A percentile compares a stretch with the other conserved stretches of the same genome.
Evolutionary conservation across 1,140 invertebrate species (phyloP).

Genomic region (Microplitis mediator): DNA sequence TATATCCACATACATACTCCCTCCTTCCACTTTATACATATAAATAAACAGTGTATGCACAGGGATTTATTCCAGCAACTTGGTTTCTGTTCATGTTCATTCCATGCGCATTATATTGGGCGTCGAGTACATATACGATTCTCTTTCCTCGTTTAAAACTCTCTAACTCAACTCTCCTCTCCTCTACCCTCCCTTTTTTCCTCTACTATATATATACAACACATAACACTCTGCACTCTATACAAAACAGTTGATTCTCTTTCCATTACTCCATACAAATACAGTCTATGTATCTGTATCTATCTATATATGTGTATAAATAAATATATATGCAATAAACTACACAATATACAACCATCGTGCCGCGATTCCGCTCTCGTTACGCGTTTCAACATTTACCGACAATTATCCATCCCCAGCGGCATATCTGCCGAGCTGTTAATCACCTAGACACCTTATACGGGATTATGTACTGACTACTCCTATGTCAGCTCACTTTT

Average conservation of each 20-base stretch:
- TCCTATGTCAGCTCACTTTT: constrained; percentile 26
- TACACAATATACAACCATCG: constrained; percentile 31
- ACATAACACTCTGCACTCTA: no score
- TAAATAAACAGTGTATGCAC: constrained; percentile 14
- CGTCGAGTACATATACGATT: neutral
- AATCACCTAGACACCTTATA: constrained; percentile 49
- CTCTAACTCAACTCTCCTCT: no score
- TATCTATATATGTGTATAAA: constrained; percentile 18
- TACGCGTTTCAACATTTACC: constrained; percentile 47
- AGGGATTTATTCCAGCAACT: constrained; percentile 40
- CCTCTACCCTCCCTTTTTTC: no score
- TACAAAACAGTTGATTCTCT: no score
- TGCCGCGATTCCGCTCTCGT: constrained; percentile 35
- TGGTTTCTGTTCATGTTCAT: constrained; percentile 7
- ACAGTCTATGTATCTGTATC: neutral
- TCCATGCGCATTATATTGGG: constrained; percentile 9
- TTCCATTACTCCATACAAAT: no score
- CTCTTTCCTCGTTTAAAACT: neutral
- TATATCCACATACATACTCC: constrained; percentile 3
- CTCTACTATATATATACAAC: no score
- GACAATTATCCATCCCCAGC: constrained; percentile 43
- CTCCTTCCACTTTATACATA: neutral
- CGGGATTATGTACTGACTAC: constrained; percentile 35
- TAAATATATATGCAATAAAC: constrained; percentile 33
- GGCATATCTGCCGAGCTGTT: constrained; percentile 39